These are phyloP conservation scores for Eretmocerus hayati DNA, from an alignment of 2,888 invertebrate genomes.

Conservation along the genomic window DNA sequence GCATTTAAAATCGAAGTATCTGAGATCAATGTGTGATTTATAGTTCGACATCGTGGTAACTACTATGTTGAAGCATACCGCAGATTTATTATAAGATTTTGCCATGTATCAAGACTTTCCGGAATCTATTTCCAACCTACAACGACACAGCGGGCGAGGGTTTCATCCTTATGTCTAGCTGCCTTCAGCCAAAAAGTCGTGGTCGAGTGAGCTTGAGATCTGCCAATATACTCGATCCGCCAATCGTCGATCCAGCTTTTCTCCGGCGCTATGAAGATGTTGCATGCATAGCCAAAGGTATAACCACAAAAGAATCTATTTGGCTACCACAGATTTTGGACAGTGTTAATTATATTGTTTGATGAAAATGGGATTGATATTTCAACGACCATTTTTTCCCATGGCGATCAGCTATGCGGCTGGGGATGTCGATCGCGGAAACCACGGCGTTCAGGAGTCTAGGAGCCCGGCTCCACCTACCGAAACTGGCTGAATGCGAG, in stretches of 20 bases:
- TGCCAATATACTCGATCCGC: slow-evolving; percentile 54
- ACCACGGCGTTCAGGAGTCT: slow-evolving; percentile 55
- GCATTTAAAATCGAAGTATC: too few species aligned
- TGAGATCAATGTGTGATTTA: too few species aligned
- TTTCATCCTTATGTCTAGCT: slow-evolving; percentile 60
- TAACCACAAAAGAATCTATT: too few species aligned
- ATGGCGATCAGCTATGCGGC: slow-evolving; percentile 54
- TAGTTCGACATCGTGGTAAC: too few species aligned
- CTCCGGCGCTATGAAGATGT: slow-evolving; percentile 58
- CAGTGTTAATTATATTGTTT: too few species aligned
- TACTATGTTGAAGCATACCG: too few species aligned
- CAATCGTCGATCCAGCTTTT: slow-evolving; percentile 70
- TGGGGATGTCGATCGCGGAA: slow-evolving; percentile 51
- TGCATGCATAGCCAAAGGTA: slow-evolving; percentile 57
- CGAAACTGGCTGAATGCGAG: slow-evolving; percentile 57
- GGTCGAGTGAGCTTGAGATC: slow-evolving; percentile 59
- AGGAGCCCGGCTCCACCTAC: slow-evolving; percentile 61
- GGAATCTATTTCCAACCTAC: slow-evolving; percentile 60
- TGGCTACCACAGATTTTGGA: too few species aligned
- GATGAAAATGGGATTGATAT: not conserved
- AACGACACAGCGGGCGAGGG: slow-evolving; percentile 60
- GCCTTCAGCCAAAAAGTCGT: slow-evolving; percentile 64
- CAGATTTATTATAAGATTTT: too few species aligned
- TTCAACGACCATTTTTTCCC: too few species aligned
- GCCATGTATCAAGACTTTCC: slow-evolving; percentile 51